Conservation (phyloP, 2,797 vertebrate genomes). For the Schizopygopsis malacanthus region DNA sequence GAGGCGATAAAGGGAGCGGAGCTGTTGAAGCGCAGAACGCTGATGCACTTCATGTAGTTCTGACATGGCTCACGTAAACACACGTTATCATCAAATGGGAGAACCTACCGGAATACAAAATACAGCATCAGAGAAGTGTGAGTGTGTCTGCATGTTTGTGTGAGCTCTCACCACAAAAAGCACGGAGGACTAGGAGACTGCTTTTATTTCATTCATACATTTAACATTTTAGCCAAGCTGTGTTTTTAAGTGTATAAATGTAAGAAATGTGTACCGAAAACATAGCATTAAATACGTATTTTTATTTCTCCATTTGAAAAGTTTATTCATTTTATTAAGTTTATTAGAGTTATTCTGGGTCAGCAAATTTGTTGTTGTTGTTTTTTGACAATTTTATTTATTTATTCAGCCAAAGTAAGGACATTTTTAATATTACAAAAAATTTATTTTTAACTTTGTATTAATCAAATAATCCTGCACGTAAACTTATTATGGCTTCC, state of each 20-base stretch:
- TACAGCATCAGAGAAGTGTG: background rate
- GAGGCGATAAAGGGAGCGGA: constrained; percentile 96
- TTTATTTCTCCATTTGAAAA: background rate
- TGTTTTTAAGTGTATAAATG: background rate
- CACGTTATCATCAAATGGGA: constrained; percentile 98
- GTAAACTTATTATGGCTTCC: background rate
- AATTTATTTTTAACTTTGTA: background rate
- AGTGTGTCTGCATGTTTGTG: background rate
- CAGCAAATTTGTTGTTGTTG: background rate
- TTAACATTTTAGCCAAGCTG: background rate
- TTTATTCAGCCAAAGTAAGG: background rate
- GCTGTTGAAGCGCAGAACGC: constrained; percentile 95
- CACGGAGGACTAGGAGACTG: background rate
- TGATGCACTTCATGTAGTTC: constrained; percentile 99
- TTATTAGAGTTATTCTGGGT: background rate
- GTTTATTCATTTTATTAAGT: background rate
- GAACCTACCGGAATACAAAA: constrained; percentile 73
- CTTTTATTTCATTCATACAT: background rate
- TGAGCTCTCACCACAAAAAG: background rate
- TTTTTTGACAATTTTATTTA: too few relatives aligned
- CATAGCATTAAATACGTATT: too few relatives aligned
- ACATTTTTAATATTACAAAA: background rate
- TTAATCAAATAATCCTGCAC: background rate
- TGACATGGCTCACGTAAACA: constrained; percentile 97
- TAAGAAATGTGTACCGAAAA: background rate